Evolutionary conservation across 2,888 invertebrate species (phyloP).

Genomic region (Sinohyriopsis cumingii): DNA sequence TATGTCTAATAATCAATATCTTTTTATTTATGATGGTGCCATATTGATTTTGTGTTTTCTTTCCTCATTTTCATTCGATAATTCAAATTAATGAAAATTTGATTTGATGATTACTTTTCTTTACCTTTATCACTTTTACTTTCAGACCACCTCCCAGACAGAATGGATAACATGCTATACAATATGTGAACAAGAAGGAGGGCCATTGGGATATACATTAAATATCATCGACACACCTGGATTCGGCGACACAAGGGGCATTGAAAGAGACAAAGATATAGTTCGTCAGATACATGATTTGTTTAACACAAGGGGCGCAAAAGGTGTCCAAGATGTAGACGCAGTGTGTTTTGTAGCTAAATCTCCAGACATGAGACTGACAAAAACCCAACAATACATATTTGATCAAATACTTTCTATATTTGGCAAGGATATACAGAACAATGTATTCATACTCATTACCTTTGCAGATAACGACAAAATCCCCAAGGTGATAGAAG

Average conservation of each 20-base stretch:
- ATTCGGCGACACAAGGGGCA: slow-evolving; percentile 22
- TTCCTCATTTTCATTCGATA: too few species aligned
- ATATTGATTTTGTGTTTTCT: too few species aligned
- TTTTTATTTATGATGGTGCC: too few species aligned
- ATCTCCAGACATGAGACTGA: slow-evolving; percentile 18
- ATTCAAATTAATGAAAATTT: too few species aligned
- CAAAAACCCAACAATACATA: slow-evolving; percentile 20
- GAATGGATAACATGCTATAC: slow-evolving; percentile 28
- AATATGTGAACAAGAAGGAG: slow-evolving; percentile 9
- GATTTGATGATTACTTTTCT: too few species aligned
- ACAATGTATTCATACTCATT: slow-evolving; percentile 17
- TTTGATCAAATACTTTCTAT: slow-evolving; percentile 20
- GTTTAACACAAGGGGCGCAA: slow-evolving; percentile 15
- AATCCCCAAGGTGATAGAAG: slow-evolving; percentile 17
- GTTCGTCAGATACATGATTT: slow-evolving; percentile 21
- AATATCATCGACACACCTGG: too few species aligned
- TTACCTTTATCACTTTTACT: too few species aligned
- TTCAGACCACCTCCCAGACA: slow-evolving; percentile 21
- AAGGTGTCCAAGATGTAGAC: slow-evolving; percentile 17
- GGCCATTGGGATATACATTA: slow-evolving; percentile 13
- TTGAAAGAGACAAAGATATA: slow-evolving; percentile 18
- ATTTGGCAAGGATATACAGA: slow-evolving; percentile 18
- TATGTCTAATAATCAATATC: too few species aligned
- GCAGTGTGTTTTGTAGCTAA: slow-evolving; percentile 22
- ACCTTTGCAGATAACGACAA: slow-evolving; percentile 26